Evolutionary conservation across 2,113 vertebrate genomes (phyloP), one percentile per base, ranked within the genome.

Genomic region (Melozone crissalis): DNA sequence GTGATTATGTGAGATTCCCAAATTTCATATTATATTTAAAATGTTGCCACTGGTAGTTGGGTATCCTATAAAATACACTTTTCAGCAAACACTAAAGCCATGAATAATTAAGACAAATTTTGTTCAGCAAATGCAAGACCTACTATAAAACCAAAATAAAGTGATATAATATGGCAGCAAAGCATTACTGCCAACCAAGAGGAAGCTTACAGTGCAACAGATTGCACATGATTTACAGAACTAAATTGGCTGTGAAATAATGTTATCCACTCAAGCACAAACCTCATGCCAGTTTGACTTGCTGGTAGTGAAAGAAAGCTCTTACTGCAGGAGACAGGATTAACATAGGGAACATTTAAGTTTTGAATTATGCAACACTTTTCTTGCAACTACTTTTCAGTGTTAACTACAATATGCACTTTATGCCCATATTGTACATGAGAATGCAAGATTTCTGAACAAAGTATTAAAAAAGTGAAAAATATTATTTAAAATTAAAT

Each of bases 221-320:
- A 87, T 28, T 93, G 85, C 74, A 82, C 75, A 91, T 28, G 69
- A 77, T 87, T 96, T 94, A 94, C 44, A 63, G 76, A 85, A 94
- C 77, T 31, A 97, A 97, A 97, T 94, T 91, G 91, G 43, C 95
- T 96, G 94, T 95, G 94, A 96, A 97, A 97, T 87, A 87, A 90
- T 22, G 68, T 93, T 96, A 92, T 73, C 78, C 84, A 90, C 84
- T 94, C 95, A 95, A 92, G 94, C 84, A 94, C 75, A 92, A 96
- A 95, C 55, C 66, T 89, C 54, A 43, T 3, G 54, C 68, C 92
- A 80, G 86, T 52, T 89, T 44, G 51, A 84, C 88, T 79, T 58
- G 62, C 47, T 90, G 31, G 33, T 33, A 83, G 76, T 11, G 23
- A 54, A 81, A 77, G 66, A 49, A 93, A 90, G 47, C 26, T 84